Percentiles rank a stretch among this genome's conserved stretches.
Conservation (phyloP, 2,797 vertebrate species). For the Acridotheres tristis region DNA sequence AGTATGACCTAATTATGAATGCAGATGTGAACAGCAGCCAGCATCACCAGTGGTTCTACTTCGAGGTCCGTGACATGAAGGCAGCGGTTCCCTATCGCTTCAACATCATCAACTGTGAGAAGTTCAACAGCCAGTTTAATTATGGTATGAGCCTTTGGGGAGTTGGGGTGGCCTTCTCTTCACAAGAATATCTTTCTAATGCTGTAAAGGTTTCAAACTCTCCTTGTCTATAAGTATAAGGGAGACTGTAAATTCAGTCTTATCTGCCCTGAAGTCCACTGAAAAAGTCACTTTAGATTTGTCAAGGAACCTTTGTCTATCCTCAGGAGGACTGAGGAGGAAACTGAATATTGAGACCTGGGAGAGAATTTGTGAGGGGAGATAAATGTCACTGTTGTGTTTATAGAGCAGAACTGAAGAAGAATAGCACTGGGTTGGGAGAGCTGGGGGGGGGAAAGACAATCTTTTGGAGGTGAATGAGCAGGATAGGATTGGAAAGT, state of each 20-base stretch:
- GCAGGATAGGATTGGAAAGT: not conserved
- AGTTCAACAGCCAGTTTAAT: conserved; percentile 94
- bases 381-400: not conserved
- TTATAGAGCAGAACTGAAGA: not conserved
- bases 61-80: conserved; percentile 86
- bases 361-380: not conserved
- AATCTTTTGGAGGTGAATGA: not conserved
- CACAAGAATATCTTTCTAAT: not conserved
- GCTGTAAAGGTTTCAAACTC: not conserved
- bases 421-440: not conserved
- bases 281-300: not conserved
- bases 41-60: conserved; percentile 94
- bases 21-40: conserved; percentile 83
- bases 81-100: conserved; percentile 82
- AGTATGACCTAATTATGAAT: conserved; percentile 91
- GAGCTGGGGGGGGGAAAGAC: not conserved
- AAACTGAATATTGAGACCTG: not conserved
- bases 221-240: not conserved
- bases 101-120: conserved; percentile 95
- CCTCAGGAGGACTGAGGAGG: not conserved
- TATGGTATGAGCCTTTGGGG: conserved; percentile 80
- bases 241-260: not conserved
- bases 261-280: not conserved
- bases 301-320: not conserved
- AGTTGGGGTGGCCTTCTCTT: not conserved